Base-by-base conservation (phyloP, 2,797 vertebrate species). In the Bovichtus diacanthus region DNA sequence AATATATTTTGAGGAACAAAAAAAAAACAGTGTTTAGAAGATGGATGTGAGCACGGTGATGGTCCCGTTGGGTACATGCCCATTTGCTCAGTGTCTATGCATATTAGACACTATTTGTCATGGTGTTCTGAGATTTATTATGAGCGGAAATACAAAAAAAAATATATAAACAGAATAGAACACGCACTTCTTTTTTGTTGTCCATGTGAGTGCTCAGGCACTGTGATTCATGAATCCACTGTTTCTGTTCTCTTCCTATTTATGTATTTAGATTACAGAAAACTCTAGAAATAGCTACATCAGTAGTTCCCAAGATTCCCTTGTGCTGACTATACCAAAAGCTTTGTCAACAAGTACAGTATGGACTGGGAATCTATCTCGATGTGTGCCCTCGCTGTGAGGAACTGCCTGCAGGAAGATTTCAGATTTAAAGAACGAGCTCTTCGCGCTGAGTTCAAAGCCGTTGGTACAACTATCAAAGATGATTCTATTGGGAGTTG, bases 261-360 rank as follows among this genome's bases (percentile, higher is more conserved):
- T 82, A 85, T 87, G 72, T 78, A 62, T 88, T 82, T 83, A 80
- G 70, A 89, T 82, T 66, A 76, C 49, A 81, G 43, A 78, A 82
- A 76, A 74, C 71, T 63, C 38, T 74, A 64, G 68, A 62, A 39
- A 62, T 86, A 70, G 65, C 73, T 86, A 51, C 73, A 85, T 78
- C 56, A 36, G 73, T 63, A 81, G 82, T 50, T 87, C 85, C 83
- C 70, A 50, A 75, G 72, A 74, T 87, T 50, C 79, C 51, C 73
- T 67, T 81, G 69, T 85, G 83, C 87, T 78, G 54, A 79, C 67
- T 78, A 74, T 92, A 86, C 89, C 84, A 81, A 83, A 89, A 83
- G 85, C 84, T 86, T 87, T 89, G 88, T 90, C 85, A 89, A 90
- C 87, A 93, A 92, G 85, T 82, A 19, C 39, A 11, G 39, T 41